Base-by-base conservation (phyloP, 2,113 vertebrate genomes). In the Todiramphus saurophagus region DNA sequence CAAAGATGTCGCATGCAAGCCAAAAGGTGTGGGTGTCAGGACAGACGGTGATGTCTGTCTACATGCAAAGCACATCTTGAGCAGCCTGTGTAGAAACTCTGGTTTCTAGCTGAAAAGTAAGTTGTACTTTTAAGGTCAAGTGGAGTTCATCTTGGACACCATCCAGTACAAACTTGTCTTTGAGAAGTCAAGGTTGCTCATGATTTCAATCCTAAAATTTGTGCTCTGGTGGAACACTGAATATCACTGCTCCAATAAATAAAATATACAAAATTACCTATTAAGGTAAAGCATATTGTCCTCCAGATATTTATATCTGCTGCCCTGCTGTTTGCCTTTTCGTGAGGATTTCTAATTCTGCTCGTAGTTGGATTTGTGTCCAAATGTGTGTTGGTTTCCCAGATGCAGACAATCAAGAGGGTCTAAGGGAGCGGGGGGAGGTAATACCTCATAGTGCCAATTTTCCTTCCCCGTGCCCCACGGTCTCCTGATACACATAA, bases 281-380 rank as follows among this genome's bases (percentile, higher is more conserved):
- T 96, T 96, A 96, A 93, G 95, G 95, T 96, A 97, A 97, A 94
- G 80, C 44, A 15, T 48, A 95, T 76, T 94, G 89, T 94, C 70
- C 55, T 92, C 69, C n/a, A 67, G 95, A 89, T 96, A 96, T 95
- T 95, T 96, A 91, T 97, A 96, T 92, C 91, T 5, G 5, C 80
- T 63, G 37, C 66, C 91, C 84, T 60, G 87, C 94, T 92, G 81
- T 56, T 89, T 82, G 94, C 81, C 24, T 81, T 94, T 93, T 62
- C 93, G 80, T 50, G 63, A 46, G 62, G 58, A 94, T 95, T 94
- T 92, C 94, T 94, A 55, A 93, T 93, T 96, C 82, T 87, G 62
- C 75, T 89, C 4, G 1, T 73, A 18, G 74, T 39, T 92, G 81
- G 74, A 50, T 91, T 91, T 79, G 50, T 75, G 31, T 87, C 89